Evolutionary conservation across 1,140 invertebrate genomes (phyloP).

Genomic region (Papilio aristodemus): DNA sequence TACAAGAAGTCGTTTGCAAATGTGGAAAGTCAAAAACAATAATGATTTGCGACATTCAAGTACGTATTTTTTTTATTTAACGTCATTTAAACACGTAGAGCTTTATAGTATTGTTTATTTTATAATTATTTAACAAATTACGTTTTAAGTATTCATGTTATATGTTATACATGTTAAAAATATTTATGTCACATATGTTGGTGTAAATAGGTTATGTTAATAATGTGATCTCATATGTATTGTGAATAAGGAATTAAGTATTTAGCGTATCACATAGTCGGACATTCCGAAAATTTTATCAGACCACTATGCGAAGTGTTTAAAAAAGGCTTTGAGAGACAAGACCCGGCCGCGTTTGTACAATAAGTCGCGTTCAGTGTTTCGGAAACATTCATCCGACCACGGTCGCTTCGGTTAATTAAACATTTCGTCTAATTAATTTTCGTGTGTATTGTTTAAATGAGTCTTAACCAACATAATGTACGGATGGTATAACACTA

Average conservation of each 20-base stretch:
- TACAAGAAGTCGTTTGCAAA: no score
- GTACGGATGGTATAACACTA: slow-evolving; percentile 46
- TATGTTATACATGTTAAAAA: no score
- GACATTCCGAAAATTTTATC: slow-evolving; percentile 46
- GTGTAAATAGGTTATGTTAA: slow-evolving; percentile 32
- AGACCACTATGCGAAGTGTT: slow-evolving; percentile 42
- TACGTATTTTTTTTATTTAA: slow-evolving; percentile 3
- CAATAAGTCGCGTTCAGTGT: slow-evolving; percentile 48
- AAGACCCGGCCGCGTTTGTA: slow-evolving; percentile 36
- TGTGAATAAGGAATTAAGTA: slow-evolving; percentile 49
- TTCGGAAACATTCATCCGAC: slow-evolving; percentile 46
- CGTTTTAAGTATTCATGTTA: no score
- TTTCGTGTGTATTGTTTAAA: slow-evolving; percentile 13
- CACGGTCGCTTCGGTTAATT: slow-evolving; percentile 30
- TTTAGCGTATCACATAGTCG: slow-evolving; percentile 40
- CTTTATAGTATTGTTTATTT: no score
- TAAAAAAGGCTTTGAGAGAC: slow-evolving; percentile 43
- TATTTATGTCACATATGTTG: neutral
- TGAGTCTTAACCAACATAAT: slow-evolving; percentile 35
- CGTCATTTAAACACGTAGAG: no score
- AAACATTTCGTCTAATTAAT: slow-evolving; percentile 32
- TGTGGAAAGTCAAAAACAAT: slow-evolving; percentile 2
- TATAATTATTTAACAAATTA: no score
- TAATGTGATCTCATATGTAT: slow-evolving; percentile 34
- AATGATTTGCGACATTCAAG: slow-evolving; percentile 27